phyloP scores from a whole-genome alignment of 2,113 vertebrate genomes.

The Periophthalmodon schlosseri region DNA sequence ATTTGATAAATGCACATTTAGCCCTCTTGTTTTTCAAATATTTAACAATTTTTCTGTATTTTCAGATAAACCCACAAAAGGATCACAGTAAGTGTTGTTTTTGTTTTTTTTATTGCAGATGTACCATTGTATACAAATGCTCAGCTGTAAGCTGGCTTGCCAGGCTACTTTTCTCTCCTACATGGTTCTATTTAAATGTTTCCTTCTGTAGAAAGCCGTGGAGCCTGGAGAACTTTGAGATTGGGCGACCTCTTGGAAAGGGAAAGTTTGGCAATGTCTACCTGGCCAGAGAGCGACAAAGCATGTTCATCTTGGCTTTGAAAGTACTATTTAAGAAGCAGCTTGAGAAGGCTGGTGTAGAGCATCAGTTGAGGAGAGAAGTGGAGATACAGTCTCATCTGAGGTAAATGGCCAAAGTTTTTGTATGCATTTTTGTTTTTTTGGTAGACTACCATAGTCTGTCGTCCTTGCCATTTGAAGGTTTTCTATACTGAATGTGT shows the following conservation, averaged over 20 bases:
- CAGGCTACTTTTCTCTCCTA: background rate
- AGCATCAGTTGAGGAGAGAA: slow-evolving; percentile 93
- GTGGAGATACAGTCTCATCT: slow-evolving; percentile 98
- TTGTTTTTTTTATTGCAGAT: background rate
- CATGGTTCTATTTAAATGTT: background rate
- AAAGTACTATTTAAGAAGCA: slow-evolving; percentile 96
- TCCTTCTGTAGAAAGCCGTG: slow-evolving; percentile 82
- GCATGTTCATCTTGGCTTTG: slow-evolving; percentile 93
- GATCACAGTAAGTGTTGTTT: background rate
- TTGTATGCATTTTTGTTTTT: background rate
- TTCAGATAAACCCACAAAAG: slow-evolving; percentile 54
- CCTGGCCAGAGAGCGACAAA: slow-evolving; percentile 89
- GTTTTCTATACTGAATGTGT: too few species aligned
- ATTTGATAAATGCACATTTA: background rate
- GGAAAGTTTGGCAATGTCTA: slow-evolving; percentile 99
- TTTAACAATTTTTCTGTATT: background rate
- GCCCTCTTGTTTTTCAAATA: background rate
- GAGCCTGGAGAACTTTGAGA: slow-evolving; percentile 94
- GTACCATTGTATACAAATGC: background rate
- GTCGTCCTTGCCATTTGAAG: too few species aligned
- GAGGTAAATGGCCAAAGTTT: slow-evolving; percentile 72
- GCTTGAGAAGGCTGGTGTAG: slow-evolving; percentile 92
- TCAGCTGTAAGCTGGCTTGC: too few species aligned
- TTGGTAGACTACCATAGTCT: background rate
- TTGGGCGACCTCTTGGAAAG: slow-evolving; percentile 92